Evolutionary conservation across 2,888 invertebrate species (phyloP), one percentile per base, ranked within the genome.

Genomic region (Abrostola tripartita): DNA sequence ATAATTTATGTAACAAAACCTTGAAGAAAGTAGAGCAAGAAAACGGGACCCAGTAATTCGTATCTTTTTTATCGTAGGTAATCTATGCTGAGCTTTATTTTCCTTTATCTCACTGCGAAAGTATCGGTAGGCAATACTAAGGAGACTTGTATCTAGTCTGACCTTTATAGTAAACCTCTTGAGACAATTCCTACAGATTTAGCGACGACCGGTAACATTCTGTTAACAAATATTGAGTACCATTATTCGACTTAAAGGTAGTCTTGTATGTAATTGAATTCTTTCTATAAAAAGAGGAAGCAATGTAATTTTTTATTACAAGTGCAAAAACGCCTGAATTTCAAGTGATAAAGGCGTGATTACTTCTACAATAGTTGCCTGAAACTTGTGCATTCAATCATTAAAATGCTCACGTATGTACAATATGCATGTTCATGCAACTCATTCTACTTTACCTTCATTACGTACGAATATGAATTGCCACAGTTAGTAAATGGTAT

Each of bases 301-400:
- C 24, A 14, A 9, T 44, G 44, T 7, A 4, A 14, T 4, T 4
- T 44, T 9, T 11, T n/a, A 24, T 24, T 47, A 7, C 36, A 41
- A 9, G 36, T 12, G 11, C 5, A 8, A 52, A 5, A 12, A 37
- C 37, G 8, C 9, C n/a, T 14, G 54, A 57, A 56, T 54, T 52
- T 62, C 8, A 61, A 63, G 74, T 69, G 77, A 77, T 7, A 71
- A 74, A 74, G 60, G 35, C 52, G 55, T 74, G 74, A 47, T 64
- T 51, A 44, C 5, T 50, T 40, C 4, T 47, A 52, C 58, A 68
- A 57, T 65, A 54, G 75, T 80, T 68, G 38, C 54, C 53, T 35
- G 63, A 65, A 54, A 52, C 50, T 65, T 80, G 78, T 65, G 70
- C 78, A 78, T 75, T 78, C 75, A 70, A 68, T 80, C 70, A 73